These are phyloP conservation scores for Pseudomyrmex flavicornis DNA, from an alignment of 1,140 invertebrate genomes.

Conservation along the genomic window DNA sequence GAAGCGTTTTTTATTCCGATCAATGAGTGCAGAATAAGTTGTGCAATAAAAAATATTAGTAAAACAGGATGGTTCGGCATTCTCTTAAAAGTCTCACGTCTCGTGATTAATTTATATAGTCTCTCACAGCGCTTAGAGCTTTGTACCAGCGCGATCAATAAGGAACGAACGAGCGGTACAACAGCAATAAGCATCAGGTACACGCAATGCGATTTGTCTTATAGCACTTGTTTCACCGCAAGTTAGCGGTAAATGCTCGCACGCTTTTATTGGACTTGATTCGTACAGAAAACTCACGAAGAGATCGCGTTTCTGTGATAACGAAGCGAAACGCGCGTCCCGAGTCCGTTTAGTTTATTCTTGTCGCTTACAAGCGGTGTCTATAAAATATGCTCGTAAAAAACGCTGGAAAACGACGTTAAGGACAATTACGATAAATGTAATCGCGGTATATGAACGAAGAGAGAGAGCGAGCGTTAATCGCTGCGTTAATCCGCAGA, in stretches of 20 bases:
- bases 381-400: conserved; percentile 10
- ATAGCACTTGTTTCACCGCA: neutral
- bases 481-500: neutral
- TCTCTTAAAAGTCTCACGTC: neutral
- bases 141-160: conserved; percentile 45
- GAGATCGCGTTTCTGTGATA: conserved; percentile 61
- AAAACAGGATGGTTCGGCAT: too few relatives aligned
- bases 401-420: neutral
- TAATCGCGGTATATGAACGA: neutral
- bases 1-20: too few relatives aligned
- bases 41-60: too few relatives aligned
- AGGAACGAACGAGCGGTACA: conserved; percentile 14
- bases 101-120: conserved; percentile 55
- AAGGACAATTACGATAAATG: neutral
- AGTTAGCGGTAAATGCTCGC: conserved; percentile 3
- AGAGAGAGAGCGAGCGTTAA: neutral
- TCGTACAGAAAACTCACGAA: conserved; percentile 59
- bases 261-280: conserved; percentile 75
- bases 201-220: neutral
- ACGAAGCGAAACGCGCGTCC: conserved; percentile 8
- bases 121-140: conserved; percentile 47
- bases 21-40: too few relatives aligned
- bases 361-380: conserved; percentile 23
- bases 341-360: neutral
- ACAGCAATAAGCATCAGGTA: conserved; percentile 5